These are phyloP conservation scores for Macrosoma leucophasiata DNA, from an alignment of 2,888 invertebrate genomes.

Conservation along the genomic window DNA sequence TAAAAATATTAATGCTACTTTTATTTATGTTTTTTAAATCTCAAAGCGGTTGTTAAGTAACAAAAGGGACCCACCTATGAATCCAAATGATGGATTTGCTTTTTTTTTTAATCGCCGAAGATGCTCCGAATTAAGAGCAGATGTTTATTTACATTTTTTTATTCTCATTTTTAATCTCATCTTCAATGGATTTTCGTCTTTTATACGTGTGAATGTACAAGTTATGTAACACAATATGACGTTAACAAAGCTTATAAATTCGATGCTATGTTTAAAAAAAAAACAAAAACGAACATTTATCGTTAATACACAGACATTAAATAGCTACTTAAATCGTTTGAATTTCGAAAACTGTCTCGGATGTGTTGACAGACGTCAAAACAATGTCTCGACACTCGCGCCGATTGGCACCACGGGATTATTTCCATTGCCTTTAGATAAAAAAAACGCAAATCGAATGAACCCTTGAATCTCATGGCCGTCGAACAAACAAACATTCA, in stretches of 20 bases:
- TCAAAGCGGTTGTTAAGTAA: conserved; percentile 17
- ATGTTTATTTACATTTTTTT: conserved; percentile 28
- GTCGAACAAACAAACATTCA: conserved; percentile 45
- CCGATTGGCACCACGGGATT: too few species aligned
- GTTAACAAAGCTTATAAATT: too few species aligned
- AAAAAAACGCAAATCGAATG: too few species aligned
- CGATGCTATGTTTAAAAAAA: too few species aligned
- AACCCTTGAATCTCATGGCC: conserved; percentile 46
- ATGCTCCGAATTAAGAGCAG: conserved; percentile 27
- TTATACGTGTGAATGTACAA: conserved; percentile 7
- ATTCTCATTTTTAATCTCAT: conserved; percentile 24
- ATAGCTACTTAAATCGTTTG: too few species aligned
- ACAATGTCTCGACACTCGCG: too few species aligned
- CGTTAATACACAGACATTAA: too few species aligned
- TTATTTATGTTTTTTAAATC: conserved; percentile 7
- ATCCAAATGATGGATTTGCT: conserved; percentile 30
- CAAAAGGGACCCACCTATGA: conserved; percentile 24
- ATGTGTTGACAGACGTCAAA: too few species aligned
- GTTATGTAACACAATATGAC: too few species aligned
- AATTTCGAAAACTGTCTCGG: too few species aligned
- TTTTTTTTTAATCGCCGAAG: conserved; percentile 20
- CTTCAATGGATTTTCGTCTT: conserved; percentile 10
- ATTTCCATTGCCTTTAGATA: too few species aligned
- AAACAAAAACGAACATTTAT: too few species aligned
- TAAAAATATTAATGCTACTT: background rate